Percentiles rank a stretch among this genome's conserved stretches.
These are phyloP conservation scores for Megaceryle maxima DNA, from an alignment of 2,113 vertebrate species.

Conservation along the genomic window DNA sequence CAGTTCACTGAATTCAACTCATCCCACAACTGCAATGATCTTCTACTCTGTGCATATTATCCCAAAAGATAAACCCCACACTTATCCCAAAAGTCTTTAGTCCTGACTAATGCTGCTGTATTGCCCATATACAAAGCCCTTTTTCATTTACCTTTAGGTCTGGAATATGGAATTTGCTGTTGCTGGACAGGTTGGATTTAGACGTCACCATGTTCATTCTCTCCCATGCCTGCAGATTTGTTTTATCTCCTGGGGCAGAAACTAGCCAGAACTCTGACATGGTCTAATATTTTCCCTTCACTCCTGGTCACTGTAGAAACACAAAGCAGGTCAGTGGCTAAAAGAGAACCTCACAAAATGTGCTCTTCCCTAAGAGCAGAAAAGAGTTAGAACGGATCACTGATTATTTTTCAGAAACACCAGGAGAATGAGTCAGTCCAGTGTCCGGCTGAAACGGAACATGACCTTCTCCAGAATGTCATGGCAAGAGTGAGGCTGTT, in stretches of 20 bases:
- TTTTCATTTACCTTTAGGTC: conserved; percentile 88
- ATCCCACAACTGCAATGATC: neutral
- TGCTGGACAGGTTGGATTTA: conserved; percentile 85
- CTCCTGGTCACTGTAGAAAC: conserved; percentile 8
- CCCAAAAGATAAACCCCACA: neutral
- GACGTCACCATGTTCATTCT: conserved; percentile 84
- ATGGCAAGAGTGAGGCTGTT: neutral
- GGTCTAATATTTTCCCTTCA: conserved; percentile 16
- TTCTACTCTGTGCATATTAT: neutral
- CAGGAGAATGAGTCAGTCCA: conserved; percentile 7
- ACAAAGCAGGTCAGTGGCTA: neutral
- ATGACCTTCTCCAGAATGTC: conserved; percentile 55
- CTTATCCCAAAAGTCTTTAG: neutral
- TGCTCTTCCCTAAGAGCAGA: neutral
- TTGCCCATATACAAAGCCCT: neutral
- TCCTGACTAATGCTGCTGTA: neutral
- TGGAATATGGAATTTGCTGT: conserved; percentile 89
- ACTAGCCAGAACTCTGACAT: conserved; percentile 95
- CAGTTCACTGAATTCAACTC: neutral
- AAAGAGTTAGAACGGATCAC: neutral
- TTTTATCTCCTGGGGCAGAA: conserved; percentile 91
- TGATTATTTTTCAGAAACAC: neutral
- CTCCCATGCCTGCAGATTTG: conserved; percentile 84
- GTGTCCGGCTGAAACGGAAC: neutral
- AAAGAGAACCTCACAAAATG: neutral